Conservation (phyloP, 2,113 vertebrate genomes). For the Tinamus guttatus region DNA sequence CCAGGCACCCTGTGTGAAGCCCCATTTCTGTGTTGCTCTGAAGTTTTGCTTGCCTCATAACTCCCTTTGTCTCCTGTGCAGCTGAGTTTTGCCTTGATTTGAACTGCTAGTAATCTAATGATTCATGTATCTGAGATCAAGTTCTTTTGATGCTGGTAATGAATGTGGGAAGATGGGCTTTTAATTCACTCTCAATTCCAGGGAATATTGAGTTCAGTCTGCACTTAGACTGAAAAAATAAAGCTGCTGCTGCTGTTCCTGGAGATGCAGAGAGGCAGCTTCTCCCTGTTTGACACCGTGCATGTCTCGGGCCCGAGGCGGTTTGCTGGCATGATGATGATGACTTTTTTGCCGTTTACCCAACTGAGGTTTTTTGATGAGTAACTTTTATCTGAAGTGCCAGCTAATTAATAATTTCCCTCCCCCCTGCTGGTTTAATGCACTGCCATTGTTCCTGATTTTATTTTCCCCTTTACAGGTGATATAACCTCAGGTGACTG, state of each 20-base stretch:
- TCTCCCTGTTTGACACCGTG: no score
- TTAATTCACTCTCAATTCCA: not conserved
- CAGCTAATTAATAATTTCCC: not conserved
- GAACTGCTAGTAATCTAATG: no score
- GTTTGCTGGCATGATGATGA: constrained; percentile 37
- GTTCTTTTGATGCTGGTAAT: no score
- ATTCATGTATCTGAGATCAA: no score
- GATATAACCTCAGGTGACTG: not conserved
- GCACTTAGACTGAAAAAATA: not conserved
- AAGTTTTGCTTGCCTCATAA: not conserved
- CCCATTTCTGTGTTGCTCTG: not conserved
- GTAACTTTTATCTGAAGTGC: constrained; percentile 50
- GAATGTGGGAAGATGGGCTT: no score
- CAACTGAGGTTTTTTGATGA: constrained; percentile 48
- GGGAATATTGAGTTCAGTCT: not conserved
- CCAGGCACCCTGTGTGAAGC: no score
- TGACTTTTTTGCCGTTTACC: constrained; percentile 46
- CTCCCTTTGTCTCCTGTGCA: not conserved
- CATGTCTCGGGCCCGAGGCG: accelerated
- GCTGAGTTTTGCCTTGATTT: not conserved
- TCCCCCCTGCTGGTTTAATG: not conserved
- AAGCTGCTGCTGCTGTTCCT: not conserved
- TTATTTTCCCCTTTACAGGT: not conserved
- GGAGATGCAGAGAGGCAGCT: not conserved
- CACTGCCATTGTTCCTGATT: not conserved